Conservation (phyloP, 2,888 invertebrate genomes). For the Pachydiplax longipennis region DNA sequence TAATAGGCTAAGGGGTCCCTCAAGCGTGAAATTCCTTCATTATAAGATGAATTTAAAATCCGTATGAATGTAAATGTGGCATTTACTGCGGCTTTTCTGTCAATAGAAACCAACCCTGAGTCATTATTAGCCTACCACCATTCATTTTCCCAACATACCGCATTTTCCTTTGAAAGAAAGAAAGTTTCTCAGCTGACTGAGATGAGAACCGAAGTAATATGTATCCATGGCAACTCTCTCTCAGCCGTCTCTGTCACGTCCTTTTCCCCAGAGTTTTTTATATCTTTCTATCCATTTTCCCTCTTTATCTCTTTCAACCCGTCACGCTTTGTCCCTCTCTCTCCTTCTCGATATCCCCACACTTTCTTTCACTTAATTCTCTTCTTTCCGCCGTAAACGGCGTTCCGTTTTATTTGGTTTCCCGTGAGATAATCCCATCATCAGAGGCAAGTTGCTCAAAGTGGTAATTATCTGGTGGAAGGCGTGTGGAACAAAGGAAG, state of each 20-base stretch:
- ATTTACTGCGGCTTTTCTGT: too few species aligned
- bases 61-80: too few species aligned
- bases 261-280: background rate
- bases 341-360: background rate
- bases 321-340: background rate
- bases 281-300: background rate
- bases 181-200: background rate
- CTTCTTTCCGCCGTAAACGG: conserved; percentile 12
- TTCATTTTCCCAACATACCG: background rate
- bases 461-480: conserved; percentile 8
- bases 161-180: background rate
- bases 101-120: too few species aligned
- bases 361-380: background rate
- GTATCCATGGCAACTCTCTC: background rate
- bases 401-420: conserved; percentile 35
- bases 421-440: conserved; percentile 32
- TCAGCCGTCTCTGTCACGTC: background rate
- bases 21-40: too few species aligned
- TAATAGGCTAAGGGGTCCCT: too few species aligned
- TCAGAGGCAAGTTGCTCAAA: conserved; percentile 28
- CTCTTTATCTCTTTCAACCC: background rate
- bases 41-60: too few species aligned
- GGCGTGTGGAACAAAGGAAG: background rate
- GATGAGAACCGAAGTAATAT: background rate
- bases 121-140: background rate